A percentile compares a stretch with the other conserved stretches of the same genome.
Conservation (phyloP, 1,140 invertebrate species). For the Musca domestica region DNA sequence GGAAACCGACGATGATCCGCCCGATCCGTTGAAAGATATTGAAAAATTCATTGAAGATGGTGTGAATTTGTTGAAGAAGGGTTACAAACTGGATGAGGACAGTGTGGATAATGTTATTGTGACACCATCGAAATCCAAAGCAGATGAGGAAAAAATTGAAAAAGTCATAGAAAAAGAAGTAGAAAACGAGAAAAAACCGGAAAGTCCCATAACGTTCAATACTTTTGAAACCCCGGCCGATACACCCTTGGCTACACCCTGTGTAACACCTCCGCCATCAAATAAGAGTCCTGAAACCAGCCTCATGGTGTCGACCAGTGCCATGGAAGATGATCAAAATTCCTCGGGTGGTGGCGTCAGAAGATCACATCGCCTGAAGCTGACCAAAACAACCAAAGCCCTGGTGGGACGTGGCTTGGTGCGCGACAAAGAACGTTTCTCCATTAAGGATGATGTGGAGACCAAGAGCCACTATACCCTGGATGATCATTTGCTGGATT, state of each 20-base stretch:
- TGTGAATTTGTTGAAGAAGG: conserved; percentile 44
- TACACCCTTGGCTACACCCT: conserved; percentile 20
- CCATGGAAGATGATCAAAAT: conserved; percentile 3
- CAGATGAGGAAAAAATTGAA: not conserved
- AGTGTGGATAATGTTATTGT: conserved; percentile 24
- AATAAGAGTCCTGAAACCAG: conserved; percentile 16
- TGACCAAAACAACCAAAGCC: conserved; percentile 35
- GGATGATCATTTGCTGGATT: conserved; percentile 39
- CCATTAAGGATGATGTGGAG: conserved; percentile 25
- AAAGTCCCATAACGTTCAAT: not conserved
- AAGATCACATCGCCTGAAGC: conserved; percentile 48
- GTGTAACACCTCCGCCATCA: conserved; percentile 19
- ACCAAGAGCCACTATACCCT: conserved; percentile 32
- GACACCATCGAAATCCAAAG: not conserved
- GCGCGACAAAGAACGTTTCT: conserved; percentile 30
- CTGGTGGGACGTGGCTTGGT: conserved; percentile 37
- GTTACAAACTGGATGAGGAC: conserved; percentile 40
- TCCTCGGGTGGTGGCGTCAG: conserved; percentile 30
- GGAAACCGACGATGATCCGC: conserved; percentile 16
- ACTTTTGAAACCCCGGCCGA: conserved; percentile 33
- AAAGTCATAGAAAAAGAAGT: not conserved
- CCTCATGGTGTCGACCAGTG: not conserved
- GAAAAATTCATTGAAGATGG: conserved; percentile 50
- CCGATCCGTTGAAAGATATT: conserved; percentile 44
- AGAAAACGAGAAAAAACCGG: not conserved